phyloP scores from a whole-genome alignment of 2,888 invertebrate genomes.

The Rhamnusium bicolor region DNA sequence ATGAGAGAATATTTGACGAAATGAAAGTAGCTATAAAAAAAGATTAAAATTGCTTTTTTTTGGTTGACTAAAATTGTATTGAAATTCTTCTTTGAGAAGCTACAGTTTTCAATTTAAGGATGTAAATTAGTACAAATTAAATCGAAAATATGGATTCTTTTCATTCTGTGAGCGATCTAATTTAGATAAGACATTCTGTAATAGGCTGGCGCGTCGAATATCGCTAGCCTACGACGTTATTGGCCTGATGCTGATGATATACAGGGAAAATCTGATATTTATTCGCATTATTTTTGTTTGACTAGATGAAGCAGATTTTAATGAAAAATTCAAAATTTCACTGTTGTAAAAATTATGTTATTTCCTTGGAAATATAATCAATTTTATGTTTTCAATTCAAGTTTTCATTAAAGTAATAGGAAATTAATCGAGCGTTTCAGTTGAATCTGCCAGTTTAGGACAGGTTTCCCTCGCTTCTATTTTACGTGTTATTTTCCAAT shows the following conservation, averaged over 20 bases:
- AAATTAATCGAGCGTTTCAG: background rate
- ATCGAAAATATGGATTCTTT: slow-evolving; percentile 71
- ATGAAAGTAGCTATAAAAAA: slow-evolving; percentile 31
- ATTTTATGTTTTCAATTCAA: background rate
- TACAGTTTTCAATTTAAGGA: slow-evolving; percentile 68
- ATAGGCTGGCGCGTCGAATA: slow-evolving; percentile 58
- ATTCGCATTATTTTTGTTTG: slow-evolving; percentile 47
- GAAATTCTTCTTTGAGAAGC: slow-evolving; percentile 36
- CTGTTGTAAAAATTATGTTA: background rate
- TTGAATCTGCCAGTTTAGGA: background rate
- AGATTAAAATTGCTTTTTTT: slow-evolving; percentile 51
- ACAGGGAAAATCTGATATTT: slow-evolving; percentile 48
- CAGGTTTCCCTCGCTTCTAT: too few relatives aligned
- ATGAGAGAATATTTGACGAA: slow-evolving; percentile 30
- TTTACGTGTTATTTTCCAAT: too few relatives aligned
- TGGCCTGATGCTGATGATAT: slow-evolving; percentile 42
- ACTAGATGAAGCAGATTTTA: slow-evolving; percentile 14
- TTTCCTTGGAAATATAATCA: background rate
- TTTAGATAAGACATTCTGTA: slow-evolving; percentile 69
- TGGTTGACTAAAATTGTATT: slow-evolving; percentile 51
- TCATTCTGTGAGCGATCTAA: slow-evolving; percentile 69
- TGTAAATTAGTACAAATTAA: slow-evolving; percentile 71
- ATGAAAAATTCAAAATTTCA: slow-evolving; percentile 8
- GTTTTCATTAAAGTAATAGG: background rate
- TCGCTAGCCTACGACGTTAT: slow-evolving; percentile 28